Evolutionary conservation across 2,888 invertebrate species (phyloP).

Genomic region (Morpho achilles): DNA sequence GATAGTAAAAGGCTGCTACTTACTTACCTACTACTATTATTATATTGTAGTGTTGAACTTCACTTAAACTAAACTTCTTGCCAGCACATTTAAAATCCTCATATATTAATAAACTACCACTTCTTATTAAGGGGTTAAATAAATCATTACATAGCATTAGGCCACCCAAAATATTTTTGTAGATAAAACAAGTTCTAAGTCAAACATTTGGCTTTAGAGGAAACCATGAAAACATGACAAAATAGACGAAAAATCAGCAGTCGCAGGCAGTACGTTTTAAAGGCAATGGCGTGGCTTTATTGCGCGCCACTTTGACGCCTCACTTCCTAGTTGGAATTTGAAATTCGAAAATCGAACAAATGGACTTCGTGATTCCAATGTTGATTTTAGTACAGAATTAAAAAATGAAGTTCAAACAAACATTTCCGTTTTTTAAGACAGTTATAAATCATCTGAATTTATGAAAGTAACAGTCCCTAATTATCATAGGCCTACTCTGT

Average conservation of each 20-base stretch:
- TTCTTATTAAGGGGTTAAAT: no score
- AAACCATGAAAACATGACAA: conserved; percentile 3
- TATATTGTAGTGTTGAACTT: no score
- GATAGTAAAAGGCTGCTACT: no score
- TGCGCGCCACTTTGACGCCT: conserved; percentile 26
- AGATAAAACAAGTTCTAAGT: background rate
- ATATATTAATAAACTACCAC: no score
- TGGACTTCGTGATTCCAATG: conserved; percentile 43
- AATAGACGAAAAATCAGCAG: conserved; percentile 12
- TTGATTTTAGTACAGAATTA: conserved; percentile 4
- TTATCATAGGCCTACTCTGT: no score
- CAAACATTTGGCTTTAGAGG: background rate
- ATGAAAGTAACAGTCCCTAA: no score
- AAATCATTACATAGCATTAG: no score
- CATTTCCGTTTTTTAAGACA: background rate
- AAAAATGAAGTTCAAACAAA: conserved; percentile 1
- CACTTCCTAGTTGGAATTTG: conserved; percentile 39
- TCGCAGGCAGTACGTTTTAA: conserved; percentile 15
- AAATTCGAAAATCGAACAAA: conserved; percentile 41
- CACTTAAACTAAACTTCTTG: no score
- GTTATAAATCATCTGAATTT: no score
- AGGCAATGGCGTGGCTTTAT: conserved; percentile 20
- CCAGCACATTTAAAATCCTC: no score
- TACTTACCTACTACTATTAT: no score
- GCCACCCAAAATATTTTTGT: no score